Evolutionary conservation across 2,113 vertebrate species (phyloP).

Genomic region (Apeltes quadracus): DNA sequence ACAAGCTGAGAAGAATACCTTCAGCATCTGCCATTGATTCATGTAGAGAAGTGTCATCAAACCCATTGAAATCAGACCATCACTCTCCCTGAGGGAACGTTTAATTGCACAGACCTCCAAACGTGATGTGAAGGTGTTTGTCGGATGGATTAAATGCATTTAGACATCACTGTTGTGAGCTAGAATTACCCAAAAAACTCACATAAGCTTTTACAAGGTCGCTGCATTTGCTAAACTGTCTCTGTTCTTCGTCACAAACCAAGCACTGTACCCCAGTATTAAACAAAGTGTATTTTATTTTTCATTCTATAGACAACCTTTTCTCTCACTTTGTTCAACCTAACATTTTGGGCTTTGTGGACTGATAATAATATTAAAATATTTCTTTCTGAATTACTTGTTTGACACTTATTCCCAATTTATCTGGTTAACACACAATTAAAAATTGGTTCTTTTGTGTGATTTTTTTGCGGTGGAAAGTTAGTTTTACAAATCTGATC

Average conservation of each 20-base stretch:
- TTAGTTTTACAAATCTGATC: not conserved
- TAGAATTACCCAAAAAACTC: slow-evolving; percentile 32
- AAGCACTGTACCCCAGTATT: not conserved
- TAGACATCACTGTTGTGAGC: slow-evolving; percentile 25
- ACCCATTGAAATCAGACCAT: slow-evolving; percentile 38
- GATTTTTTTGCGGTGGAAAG: not conserved
- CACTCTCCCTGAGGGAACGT: slow-evolving; percentile 3
- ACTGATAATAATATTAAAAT: not conserved
- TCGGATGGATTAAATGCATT: slow-evolving; percentile 39
- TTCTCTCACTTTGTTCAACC: not conserved
- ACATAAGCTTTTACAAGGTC: slow-evolving; percentile 33
- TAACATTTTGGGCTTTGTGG: not conserved
- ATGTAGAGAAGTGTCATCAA: slow-evolving; percentile 42
- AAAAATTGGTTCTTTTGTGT: not conserved
- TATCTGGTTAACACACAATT: not conserved
- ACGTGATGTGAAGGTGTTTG: slow-evolving; percentile 31
- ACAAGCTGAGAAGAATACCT: slow-evolving; percentile 45
- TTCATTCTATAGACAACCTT: not conserved
- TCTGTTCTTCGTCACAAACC: slow-evolving; percentile 44
- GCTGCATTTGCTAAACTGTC: slow-evolving; percentile 10
- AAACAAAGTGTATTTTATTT: not conserved
- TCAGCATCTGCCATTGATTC: slow-evolving; percentile 55
- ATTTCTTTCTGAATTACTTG: not conserved
- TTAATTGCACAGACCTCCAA: slow-evolving; percentile 19
- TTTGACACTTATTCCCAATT: not conserved